A percentile compares a stretch with the other conserved stretches of the same genome.
phyloP scores from a whole-genome alignment of 2,888 invertebrate genomes.

The Rhamnusium bicolor region DNA sequence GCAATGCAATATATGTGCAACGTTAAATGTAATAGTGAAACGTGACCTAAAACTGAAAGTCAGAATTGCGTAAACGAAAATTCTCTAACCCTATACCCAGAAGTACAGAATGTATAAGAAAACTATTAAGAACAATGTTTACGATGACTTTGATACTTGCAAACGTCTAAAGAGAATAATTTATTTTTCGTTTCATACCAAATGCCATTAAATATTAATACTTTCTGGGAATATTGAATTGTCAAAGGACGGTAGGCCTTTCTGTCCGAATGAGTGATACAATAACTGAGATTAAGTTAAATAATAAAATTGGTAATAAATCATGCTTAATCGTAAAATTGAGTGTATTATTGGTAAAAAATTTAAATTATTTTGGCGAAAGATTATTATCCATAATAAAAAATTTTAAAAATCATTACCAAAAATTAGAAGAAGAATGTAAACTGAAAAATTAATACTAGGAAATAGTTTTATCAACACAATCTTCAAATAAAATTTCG shows the following conservation, averaged over 20 bases:
- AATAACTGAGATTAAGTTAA: not conserved
- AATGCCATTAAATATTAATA: not conserved
- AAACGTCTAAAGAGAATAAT: constrained; percentile 34
- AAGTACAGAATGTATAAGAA: constrained; percentile 32
- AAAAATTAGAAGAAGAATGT: too few species aligned
- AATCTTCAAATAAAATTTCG: too few species aligned
- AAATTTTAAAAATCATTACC: too few species aligned
- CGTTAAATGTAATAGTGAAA: constrained; percentile 6
- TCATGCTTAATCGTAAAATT: too few species aligned
- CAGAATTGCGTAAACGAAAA: constrained; percentile 20
- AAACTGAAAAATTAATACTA: too few species aligned
- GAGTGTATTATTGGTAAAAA: too few species aligned
- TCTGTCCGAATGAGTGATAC: not conserved
- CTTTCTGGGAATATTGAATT: not conserved
- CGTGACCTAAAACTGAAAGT: constrained; percentile 18
- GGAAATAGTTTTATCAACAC: too few species aligned
- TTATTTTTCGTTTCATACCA: constrained; percentile 15
- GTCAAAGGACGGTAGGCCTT: not conserved
- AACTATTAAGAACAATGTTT: constrained; percentile 39
- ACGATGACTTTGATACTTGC: constrained; percentile 34
- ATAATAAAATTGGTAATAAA: too few species aligned
- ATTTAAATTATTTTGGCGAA: too few species aligned
- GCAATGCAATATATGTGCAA: not conserved
- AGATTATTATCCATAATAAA: too few species aligned
- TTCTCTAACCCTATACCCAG: constrained; percentile 25